Conservation (phyloP, 2,113 vertebrate genomes). For the Osmerus eperlanus region DNA sequence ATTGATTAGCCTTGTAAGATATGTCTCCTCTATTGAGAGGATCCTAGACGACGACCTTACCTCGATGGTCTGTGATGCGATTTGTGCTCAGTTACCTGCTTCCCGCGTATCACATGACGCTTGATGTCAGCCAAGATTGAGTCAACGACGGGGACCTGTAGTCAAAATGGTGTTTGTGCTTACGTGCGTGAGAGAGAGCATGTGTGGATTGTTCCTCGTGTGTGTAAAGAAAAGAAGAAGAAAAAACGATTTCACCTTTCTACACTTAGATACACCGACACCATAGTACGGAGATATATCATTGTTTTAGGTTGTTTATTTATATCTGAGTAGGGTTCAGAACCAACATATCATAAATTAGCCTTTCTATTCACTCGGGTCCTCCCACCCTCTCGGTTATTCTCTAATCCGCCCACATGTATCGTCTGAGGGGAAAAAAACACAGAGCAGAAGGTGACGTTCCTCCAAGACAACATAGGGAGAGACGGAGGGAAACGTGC, state of each 20-base stretch:
- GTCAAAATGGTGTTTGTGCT: constrained; percentile 67
- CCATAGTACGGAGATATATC: neutral
- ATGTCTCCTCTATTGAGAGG: too few species aligned
- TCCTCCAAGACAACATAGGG: constrained; percentile 62
- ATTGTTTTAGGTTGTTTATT: constrained; percentile 8
- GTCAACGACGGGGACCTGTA: constrained; percentile 57
- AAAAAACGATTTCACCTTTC: neutral
- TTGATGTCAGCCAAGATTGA: constrained; percentile 51
- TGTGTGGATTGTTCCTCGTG: constrained; percentile 21
- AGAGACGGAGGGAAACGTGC: constrained; percentile 36
- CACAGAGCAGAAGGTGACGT: constrained; percentile 69
- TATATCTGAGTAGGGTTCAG: constrained; percentile 45
- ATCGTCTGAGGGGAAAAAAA: constrained; percentile 62
- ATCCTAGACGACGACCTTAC: too few species aligned
- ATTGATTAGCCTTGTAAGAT: too few species aligned
- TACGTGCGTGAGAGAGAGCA: constrained; percentile 31
- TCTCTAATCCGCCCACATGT: constrained; percentile 73
- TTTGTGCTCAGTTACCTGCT: neutral
- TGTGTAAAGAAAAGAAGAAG: neutral
- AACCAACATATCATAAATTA: constrained; percentile 48
- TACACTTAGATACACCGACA: too few species aligned
- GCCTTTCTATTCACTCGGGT: constrained; percentile 55
- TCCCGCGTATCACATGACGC: constrained; percentile 19
- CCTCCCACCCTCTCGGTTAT: constrained; percentile 63
- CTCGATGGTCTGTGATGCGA: too few species aligned